These are phyloP conservation scores for Hoplodrina ambigua DNA, from an alignment of 2,888 invertebrate genomes.

Conservation along the genomic window DNA sequence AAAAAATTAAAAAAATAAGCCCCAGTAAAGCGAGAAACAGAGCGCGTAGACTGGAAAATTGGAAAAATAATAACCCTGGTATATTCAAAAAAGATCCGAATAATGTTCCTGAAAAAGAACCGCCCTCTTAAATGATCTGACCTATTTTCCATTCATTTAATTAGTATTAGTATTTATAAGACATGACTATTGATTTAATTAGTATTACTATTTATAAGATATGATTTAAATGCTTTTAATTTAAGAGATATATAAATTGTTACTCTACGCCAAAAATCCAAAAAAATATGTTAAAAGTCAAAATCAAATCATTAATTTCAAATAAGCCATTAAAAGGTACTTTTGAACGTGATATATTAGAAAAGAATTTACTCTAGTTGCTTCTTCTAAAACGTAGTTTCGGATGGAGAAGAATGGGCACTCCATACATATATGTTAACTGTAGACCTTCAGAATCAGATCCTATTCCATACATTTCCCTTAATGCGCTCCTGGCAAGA, in stretches of 20 bases:
- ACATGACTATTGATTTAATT: conserved; percentile 1
- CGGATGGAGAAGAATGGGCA: too few species aligned
- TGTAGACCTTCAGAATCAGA: not conserved
- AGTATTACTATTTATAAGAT: not conserved
- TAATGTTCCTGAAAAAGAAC: not conserved
- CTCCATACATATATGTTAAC: too few species aligned
- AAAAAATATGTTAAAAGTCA: too few species aligned
- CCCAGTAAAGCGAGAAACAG: not conserved
- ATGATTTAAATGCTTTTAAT: too few species aligned
- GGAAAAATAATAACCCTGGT: not conserved
- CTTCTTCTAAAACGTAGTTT: too few species aligned
- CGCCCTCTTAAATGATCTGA: not conserved
- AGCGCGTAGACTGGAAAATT: not conserved
- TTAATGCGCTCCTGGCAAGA: not conserved
- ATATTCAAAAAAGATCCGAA: not conserved
- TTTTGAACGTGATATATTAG: too few species aligned
- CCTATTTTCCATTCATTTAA: conserved; percentile 7
- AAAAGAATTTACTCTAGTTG: too few species aligned
- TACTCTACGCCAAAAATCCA: too few species aligned
- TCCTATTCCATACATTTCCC: conserved; percentile 5
- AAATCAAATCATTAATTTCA: too few species aligned
- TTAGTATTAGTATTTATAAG: conserved; percentile 1
- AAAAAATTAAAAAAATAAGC: not conserved
- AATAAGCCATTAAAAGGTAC: too few species aligned
- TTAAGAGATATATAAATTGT: too few species aligned